phyloP scores from a whole-genome alignment of 2,797 vertebrate species.

The Mormyrops attenuatus region DNA sequence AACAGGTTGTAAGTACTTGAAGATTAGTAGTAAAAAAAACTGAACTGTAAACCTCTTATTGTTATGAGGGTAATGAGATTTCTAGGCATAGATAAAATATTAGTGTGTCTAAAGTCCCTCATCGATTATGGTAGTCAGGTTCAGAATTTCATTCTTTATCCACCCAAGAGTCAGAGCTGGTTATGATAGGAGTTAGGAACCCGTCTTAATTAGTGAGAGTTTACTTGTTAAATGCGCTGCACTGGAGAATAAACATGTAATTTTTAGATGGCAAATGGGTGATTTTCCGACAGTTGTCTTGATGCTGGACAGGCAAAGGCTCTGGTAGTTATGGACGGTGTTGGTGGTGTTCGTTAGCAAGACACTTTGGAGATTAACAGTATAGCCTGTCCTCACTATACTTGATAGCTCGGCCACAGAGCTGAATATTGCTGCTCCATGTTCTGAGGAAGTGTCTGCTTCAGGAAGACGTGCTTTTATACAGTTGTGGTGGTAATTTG shows the following conservation, averaged over 20 bases:
- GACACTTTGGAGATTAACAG: neutral
- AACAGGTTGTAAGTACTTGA: neutral
- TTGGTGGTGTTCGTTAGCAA: neutral
- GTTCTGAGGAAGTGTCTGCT: neutral
- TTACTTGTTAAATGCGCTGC: slow-evolving; percentile 40
- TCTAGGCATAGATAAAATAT: neutral
- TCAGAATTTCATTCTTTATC: neutral
- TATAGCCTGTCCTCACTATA: neutral
- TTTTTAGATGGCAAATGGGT: slow-evolving; percentile 34
- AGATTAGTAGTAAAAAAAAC: neutral
- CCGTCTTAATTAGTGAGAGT: neutral
- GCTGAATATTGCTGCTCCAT: neutral
- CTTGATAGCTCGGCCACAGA: neutral
- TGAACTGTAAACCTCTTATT: neutral
- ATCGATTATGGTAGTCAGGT: neutral
- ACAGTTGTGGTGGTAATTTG: neutral
- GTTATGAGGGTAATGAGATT: neutral
- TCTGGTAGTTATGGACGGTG: neutral
- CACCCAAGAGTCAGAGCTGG: neutral
- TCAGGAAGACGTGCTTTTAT: neutral
- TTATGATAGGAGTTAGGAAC: neutral
- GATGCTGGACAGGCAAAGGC: neutral
- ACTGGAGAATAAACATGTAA: slow-evolving; percentile 17
- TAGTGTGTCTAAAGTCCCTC: neutral
- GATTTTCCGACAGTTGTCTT: neutral